These are phyloP conservation scores for Drosophila pegasa DNA, from an alignment of 2,888 invertebrate genomes.

Conservation along the genomic window DNA sequence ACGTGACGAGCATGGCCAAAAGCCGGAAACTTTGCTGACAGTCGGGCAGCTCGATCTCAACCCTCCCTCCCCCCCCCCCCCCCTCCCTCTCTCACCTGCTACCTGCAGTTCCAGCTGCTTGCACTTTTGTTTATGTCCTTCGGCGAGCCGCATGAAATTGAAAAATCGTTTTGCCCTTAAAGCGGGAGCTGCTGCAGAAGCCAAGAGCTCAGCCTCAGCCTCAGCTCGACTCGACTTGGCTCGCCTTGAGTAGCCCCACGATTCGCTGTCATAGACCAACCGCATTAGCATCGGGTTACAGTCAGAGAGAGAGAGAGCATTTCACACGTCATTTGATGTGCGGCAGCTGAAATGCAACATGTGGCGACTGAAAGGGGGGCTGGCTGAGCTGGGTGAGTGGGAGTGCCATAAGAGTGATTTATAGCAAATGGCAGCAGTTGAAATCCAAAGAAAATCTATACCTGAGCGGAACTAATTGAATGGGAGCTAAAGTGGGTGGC, in stretches of 20 bases:
- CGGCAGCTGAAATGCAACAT: background rate
- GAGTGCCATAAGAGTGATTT: slow-evolving; percentile 17
- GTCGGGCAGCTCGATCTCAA: slow-evolving; percentile 23
- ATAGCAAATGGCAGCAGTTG: slow-evolving; percentile 5
- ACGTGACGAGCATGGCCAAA: slow-evolving; percentile 68
- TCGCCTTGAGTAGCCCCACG: slow-evolving; percentile 46
- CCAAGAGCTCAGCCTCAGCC: too few species aligned
- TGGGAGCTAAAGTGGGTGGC: background rate
- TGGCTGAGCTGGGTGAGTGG: slow-evolving; percentile 8
- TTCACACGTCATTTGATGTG: slow-evolving; percentile 68
- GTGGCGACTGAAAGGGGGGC: slow-evolving; percentile 14
- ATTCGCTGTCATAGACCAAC: slow-evolving; percentile 38
- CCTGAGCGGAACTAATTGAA: slow-evolving; percentile 1
- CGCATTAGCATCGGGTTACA: slow-evolving; percentile 56
- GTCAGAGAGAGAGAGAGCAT: slow-evolving; percentile 38
- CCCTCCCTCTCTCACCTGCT: background rate
- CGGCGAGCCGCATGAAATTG: slow-evolving; percentile 63
- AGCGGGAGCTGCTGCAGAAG: background rate
- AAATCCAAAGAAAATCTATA: background rate
- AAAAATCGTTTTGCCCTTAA: slow-evolving; percentile 44
- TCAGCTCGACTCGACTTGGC: background rate
- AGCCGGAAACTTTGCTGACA: background rate
- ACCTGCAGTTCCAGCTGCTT: slow-evolving; percentile 49
- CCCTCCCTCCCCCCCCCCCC: slow-evolving; percentile 7
- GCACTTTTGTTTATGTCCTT: slow-evolving; percentile 71